A percentile compares a stretch with the other conserved stretches of the same genome.
Evolutionary conservation across 1,140 invertebrate species (phyloP).

Genomic region (Rhagoletis zephyria): DNA sequence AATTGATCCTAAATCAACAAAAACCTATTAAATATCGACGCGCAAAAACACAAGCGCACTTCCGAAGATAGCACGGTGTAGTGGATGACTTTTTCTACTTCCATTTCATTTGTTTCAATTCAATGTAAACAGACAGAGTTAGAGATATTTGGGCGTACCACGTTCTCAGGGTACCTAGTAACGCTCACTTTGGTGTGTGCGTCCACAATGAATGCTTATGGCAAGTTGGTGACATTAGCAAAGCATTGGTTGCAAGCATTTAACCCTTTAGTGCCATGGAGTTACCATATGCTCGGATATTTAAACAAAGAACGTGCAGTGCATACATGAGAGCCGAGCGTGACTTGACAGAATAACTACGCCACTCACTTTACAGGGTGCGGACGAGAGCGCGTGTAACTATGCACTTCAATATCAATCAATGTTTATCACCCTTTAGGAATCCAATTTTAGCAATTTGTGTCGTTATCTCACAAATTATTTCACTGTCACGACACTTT

Average conservation of each 20-base stretch:
- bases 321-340: no score
- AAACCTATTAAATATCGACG: slow-evolving; percentile 23
- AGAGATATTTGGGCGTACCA: background rate
- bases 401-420: no score
- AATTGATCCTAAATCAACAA: slow-evolving; percentile 53
- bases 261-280: background rate
- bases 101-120: slow-evolving; percentile 54
- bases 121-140: background rate
- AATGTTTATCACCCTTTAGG: no score
- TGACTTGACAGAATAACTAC: no score
- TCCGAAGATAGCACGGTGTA: background rate
- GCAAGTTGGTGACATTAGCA: slow-evolving; percentile 25
- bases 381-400: no score
- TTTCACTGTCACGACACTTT: no score
- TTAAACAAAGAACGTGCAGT: background rate
- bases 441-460: no score
- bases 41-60: background rate
- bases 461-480: no score
- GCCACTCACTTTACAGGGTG: no score
- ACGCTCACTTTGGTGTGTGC: background rate
- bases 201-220: background rate
- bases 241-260: background rate
- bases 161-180: background rate
- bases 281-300: slow-evolving; percentile 23
- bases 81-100: background rate